Evolutionary conservation across 2,797 vertebrate genomes (phyloP), one percentile per base, ranked within the genome.

Genomic region (Epinephelus coioides): DNA sequence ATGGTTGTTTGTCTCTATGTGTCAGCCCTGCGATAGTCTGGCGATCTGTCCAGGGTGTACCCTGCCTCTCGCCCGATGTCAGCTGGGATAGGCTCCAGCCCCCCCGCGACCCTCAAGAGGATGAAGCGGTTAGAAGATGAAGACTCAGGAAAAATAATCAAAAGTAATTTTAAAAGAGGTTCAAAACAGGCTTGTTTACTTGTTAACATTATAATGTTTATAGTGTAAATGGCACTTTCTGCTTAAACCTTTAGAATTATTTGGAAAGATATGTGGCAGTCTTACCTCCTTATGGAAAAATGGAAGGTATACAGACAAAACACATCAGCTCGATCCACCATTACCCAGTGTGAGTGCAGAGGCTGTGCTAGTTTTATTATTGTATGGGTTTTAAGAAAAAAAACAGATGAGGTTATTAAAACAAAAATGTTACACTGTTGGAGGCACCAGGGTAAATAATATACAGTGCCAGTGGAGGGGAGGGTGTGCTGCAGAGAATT

Each of bases 381-480:
- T 40, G 2, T 53, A 19, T 43, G 27, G 47, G 50, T 43, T 67
- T 34, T 21, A 10, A 65, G 12, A 50, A 15, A 49, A 49, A 49
- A 15, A 27, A 3, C 3, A 4, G 10, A 47, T 19, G 43, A 27
- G 40, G 2, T 46, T 46, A 46, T 68, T 61, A 9, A 11, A 43
- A 55, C 15, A 15, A 5, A 30, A 49, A 23, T 60, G 5, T 38
- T n/a, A 25, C 10, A 5, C 17, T 19, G 54, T n/a, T 9, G 49
- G 66, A 25, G 15, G 53, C 25, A 46, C 44, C 34, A 44, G 30
- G 34, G 18, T 43, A 63, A 62, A 30, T 44, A 14, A 83, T 72
- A 18, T 43, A 0, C 34, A 15, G 46, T 17, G n/a, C 25, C 53
- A 19, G 71, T 44, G 49, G 21, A n/a, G 51, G 21, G 27, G 53